Evolutionary conservation across 1,140 invertebrate genomes (phyloP).

Genomic region (Lordiphosa clarofinis): DNA sequence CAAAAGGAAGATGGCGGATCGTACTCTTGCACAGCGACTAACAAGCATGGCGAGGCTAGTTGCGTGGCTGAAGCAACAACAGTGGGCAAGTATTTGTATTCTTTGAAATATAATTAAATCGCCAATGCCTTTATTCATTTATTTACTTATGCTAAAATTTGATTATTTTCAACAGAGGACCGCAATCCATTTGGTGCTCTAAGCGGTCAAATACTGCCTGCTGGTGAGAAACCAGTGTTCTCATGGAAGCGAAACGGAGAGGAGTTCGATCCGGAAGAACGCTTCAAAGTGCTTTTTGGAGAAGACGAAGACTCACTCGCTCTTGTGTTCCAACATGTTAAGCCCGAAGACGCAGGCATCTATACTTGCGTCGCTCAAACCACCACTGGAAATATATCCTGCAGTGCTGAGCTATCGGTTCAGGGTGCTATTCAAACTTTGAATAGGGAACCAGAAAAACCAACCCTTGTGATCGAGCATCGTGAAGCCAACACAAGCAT

Average conservation of each 20-base stretch:
- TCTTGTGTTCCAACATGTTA: conserved; percentile 95
- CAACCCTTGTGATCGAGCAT: conserved; percentile 87
- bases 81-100: conserved; percentile 82
- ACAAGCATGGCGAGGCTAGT: conserved; percentile 89
- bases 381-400: conserved; percentile 93
- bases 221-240: conserved; percentile 90
- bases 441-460: conserved; percentile 89
- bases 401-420: conserved; percentile 94
- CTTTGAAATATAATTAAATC: not conserved
- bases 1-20: conserved; percentile 89
- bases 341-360: conserved; percentile 94
- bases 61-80: conserved; percentile 90
- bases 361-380: conserved; percentile 98
- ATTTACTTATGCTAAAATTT: not conserved
- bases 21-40: conserved; percentile 93
- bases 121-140: no score
- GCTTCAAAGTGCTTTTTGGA: conserved; percentile 95
- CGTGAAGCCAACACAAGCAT: conserved; percentile 87
- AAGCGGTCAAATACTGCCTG: conserved; percentile 84
- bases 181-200: conserved; percentile 90
- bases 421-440: conserved; percentile 91
- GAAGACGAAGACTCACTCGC: conserved; percentile 95
- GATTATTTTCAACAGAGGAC: conserved; percentile 82
- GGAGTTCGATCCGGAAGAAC: conserved; percentile 93
- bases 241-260: conserved; percentile 94